phyloP scores from a whole-genome alignment of 2,888 invertebrate genomes.

The Gandaritis pyraliata region DNA sequence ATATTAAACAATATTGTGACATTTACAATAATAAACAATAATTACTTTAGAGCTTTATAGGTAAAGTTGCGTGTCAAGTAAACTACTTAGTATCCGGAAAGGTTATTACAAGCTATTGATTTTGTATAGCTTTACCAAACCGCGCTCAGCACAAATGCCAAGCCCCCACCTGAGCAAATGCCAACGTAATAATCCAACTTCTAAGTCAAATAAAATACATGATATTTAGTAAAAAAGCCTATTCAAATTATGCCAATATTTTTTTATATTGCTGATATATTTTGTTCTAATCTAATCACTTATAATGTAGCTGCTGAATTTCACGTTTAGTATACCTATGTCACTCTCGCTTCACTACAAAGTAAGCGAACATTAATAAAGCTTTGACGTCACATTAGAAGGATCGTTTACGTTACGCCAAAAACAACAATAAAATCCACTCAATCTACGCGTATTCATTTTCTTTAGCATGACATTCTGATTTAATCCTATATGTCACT shows the following conservation, averaged over 20 bases:
- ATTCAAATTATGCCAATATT: not conserved
- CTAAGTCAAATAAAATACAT: slow-evolving; percentile 37
- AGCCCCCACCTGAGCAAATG: slow-evolving; percentile 69
- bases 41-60: slow-evolving; percentile 2
- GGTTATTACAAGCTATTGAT: slow-evolving; percentile 70
- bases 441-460: slow-evolving; percentile 67
- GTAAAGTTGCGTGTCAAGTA: slow-evolving; percentile 42
- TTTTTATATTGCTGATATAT: no score
- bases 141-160: slow-evolving; percentile 63
- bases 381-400: slow-evolving; percentile 21
- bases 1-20: not conserved
- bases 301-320: no score
- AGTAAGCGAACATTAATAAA: not conserved
- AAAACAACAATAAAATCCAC: slow-evolving; percentile 56
- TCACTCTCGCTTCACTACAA: not conserved
- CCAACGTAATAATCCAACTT: slow-evolving; percentile 48
- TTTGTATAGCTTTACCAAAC: slow-evolving; percentile 45
- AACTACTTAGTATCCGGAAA: slow-evolving; percentile 52
- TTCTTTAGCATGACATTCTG: slow-evolving; percentile 71
- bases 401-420: slow-evolving; percentile 45
- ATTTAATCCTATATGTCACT: slow-evolving; percentile 81
- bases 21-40: not conserved
- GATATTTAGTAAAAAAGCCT: slow-evolving; percentile 21
- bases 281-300: no score
- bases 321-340: no score